Conservation (phyloP, 92 coral and sea anemone species). For the Epizoanthus scotinus region DNA sequence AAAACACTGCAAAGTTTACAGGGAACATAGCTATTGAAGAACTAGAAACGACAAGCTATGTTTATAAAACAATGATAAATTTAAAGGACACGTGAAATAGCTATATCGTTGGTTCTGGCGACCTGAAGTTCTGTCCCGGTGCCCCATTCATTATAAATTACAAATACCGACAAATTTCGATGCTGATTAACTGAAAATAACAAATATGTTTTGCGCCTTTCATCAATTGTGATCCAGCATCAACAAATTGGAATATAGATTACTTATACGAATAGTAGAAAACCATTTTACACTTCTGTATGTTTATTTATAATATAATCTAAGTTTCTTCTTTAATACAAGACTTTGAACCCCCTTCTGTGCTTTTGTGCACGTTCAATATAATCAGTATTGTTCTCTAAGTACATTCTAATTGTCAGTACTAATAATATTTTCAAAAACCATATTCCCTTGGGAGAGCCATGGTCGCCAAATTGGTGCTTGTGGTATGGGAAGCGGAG, state of each 20-base stretch:
- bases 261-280: background rate
- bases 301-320: background rate
- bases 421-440: background rate
- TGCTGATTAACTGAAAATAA: too few relatives aligned
- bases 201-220: too few relatives aligned
- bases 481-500: background rate
- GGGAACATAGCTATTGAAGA: background rate
- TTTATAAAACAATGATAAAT: conserved; percentile 21
- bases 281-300: background rate
- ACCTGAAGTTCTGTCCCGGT: background rate
- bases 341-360: background rate
- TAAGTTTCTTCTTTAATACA: background rate
- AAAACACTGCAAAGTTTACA: background rate
- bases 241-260: too few relatives aligned
- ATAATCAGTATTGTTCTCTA: conserved; percentile 17
- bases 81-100: conserved; percentile 3
- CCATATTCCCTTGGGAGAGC: conserved; percentile 9
- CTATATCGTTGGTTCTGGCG: background rate
- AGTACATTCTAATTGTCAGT: conserved; percentile 40
- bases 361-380: background rate
- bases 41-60: background rate
- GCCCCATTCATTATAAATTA: background rate
- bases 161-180: background rate
- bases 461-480: conserved; percentile 35
- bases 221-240: too few relatives aligned